A percentile compares a stretch with the other conserved stretches of the same genome.
These are phyloP conservation scores for Pelosia muscerda DNA, from an alignment of 2,888 invertebrate species.

Conservation along the genomic window DNA sequence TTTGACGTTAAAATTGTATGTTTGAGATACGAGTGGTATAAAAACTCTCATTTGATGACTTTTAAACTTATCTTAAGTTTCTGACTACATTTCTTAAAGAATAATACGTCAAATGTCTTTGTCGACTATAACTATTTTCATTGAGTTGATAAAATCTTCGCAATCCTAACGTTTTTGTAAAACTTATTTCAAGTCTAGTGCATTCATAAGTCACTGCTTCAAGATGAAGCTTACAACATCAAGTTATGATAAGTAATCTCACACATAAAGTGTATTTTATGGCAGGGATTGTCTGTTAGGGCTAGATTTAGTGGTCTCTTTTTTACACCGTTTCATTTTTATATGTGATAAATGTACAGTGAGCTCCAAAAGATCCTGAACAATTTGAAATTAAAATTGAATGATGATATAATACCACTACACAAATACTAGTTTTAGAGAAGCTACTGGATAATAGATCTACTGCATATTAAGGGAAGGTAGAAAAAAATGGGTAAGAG, in stretches of 20 bases:
- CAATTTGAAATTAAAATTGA: no score
- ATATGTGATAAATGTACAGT: no score
- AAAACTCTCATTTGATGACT: neutral
- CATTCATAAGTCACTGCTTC: neutral
- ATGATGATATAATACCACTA: no score
- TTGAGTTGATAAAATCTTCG: neutral
- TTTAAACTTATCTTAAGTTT: neutral
- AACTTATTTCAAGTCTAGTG: conserved; percentile 4
- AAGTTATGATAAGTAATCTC: conserved; percentile 4
- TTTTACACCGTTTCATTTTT: neutral
- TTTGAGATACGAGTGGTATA: no score
- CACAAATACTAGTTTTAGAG: no score
- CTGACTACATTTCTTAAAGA: neutral
- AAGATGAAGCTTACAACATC: neutral
- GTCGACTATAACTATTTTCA: neutral
- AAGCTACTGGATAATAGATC: no score
- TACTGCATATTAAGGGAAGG: no score
- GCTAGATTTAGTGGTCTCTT: neutral
- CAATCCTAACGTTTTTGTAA: neutral
- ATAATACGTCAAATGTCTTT: conserved; percentile 2
- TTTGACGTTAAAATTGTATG: no score
- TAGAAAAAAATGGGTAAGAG: no score
- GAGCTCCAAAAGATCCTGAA: no score
- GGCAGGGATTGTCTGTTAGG: neutral
- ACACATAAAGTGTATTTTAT: neutral